Percentiles rank a stretch among this genome's conserved stretches.
Conservation (phyloP, 2,797 vertebrate species). For the Sternarchorhynchus goeldii region DNA sequence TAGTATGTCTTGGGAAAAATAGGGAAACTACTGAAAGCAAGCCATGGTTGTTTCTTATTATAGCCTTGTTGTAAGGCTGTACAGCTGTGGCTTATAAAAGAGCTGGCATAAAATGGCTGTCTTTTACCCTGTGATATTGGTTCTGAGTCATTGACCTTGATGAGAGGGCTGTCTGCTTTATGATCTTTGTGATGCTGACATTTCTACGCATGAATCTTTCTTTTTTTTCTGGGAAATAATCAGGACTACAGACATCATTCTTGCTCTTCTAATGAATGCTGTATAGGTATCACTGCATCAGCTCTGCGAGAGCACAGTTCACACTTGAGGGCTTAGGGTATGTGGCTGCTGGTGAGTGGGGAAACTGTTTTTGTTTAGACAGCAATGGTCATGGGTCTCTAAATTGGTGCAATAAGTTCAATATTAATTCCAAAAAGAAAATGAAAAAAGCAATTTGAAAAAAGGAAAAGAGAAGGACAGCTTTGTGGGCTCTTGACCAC, state of each 20-base stretch:
- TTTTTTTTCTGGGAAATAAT: constrained; percentile 33
- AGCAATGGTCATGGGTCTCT: constrained; percentile 38
- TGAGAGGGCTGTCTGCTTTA: constrained; percentile 42
- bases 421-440: constrained; percentile 61
- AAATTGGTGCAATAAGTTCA: constrained; percentile 58
- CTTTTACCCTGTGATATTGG: constrained; percentile 24
- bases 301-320: constrained; percentile 1
- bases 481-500: constrained; percentile 54
- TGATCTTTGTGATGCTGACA: constrained; percentile 41
- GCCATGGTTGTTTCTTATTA: neutral
- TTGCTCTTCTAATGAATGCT: constrained; percentile 22
- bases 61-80: neutral
- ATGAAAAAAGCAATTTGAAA: constrained; percentile 39
- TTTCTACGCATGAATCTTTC: constrained; percentile 33
- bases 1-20: neutral
- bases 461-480: constrained; percentile 34
- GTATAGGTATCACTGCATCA: constrained; percentile 19
- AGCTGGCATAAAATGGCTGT: constrained; percentile 39
- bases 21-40: constrained; percentile 23
- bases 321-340: constrained; percentile 31
- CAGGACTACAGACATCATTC: constrained; percentile 15
- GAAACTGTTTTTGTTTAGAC: constrained; percentile 32
- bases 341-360: constrained; percentile 4
- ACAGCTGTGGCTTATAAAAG: constrained; percentile 27
- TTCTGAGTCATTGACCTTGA: constrained; percentile 51